A percentile compares a stretch with the other conserved stretches of the same genome.
Conservation (phyloP, 2,797 vertebrate genomes). For the Gymnocypris eckloni region DNA sequence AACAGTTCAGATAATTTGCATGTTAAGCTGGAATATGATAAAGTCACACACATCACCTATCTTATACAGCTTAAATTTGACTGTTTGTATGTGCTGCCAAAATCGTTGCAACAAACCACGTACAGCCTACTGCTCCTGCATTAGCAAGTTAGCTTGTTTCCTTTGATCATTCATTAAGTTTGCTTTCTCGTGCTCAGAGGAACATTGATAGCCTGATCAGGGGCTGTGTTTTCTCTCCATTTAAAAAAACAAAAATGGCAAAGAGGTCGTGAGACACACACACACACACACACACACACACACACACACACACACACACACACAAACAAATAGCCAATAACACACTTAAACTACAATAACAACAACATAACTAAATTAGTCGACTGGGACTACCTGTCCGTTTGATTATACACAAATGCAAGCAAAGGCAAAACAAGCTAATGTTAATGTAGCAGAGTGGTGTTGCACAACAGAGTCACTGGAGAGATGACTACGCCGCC, state of each 20-base stretch:
- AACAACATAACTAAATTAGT: conserved; percentile 34
- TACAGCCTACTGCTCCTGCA: not conserved
- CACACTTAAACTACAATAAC: conserved; percentile 18
- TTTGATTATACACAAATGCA: conserved; percentile 36
- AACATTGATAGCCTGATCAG: conserved; percentile 9
- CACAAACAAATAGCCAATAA: conserved; percentile 27
- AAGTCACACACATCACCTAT: not conserved
- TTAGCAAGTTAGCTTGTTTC: conserved; percentile 34
- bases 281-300: no score
- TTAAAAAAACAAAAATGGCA: conserved; percentile 46
- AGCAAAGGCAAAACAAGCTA: conserved; percentile 25
- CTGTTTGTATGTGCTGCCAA: conserved; percentile 11
- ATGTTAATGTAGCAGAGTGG: not conserved
- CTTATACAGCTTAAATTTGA: not conserved
- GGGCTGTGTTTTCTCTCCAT: conserved; percentile 28
- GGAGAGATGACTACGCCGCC: no score
- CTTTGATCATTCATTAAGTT: conserved; percentile 39
- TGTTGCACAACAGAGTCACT: no score
- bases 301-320: not conserved
- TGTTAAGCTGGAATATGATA: not conserved
- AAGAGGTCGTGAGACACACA: not conserved
- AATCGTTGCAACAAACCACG: not conserved
- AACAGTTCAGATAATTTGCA: not conserved
- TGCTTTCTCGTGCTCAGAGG: conserved; percentile 10
- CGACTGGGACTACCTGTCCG: conserved; percentile 39